These are phyloP conservation scores for Ephydatia muelleri DNA, from an alignment of 37 sponge, comb jelly and placozoan species.

Conservation along the genomic window DNA sequence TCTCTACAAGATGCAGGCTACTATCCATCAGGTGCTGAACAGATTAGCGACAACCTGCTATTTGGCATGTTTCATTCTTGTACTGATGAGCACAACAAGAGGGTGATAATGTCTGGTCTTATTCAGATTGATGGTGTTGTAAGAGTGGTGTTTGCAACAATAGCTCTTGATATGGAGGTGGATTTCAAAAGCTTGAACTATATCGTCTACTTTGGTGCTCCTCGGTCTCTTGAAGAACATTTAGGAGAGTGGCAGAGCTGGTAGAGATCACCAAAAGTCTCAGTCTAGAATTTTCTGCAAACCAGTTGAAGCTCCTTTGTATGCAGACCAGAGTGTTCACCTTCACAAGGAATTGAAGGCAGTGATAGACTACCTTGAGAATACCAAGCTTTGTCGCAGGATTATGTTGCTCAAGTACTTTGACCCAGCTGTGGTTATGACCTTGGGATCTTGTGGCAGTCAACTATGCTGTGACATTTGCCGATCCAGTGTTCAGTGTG, in stretches of 20 bases:
- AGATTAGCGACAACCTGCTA: slow-evolving; percentile 36
- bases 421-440: background rate
- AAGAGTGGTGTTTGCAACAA: slow-evolving; percentile 64
- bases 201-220: slow-evolving; percentile 49
- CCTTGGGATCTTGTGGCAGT: background rate
- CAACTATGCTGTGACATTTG: slow-evolving; percentile 23
- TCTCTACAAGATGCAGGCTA: slow-evolving; percentile 31
- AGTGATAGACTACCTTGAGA: slow-evolving; percentile 23
- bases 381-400: no score
- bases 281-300: slow-evolving; percentile 33
- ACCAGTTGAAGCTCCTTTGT: slow-evolving; percentile 18
- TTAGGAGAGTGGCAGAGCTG: no score
- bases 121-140: slow-evolving; percentile 34
- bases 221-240: slow-evolving; percentile 18
- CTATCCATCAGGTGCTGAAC: slow-evolving; percentile 39
- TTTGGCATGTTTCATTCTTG: slow-evolving; percentile 62
- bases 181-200: no score
- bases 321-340: background rate
- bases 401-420: no score
- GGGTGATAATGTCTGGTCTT: slow-evolving; percentile 30
- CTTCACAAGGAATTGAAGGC: background rate
- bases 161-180: slow-evolving; percentile 59
- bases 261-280: slow-evolving; percentile 21
- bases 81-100: no score
- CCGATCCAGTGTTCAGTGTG: no score